Evolutionary conservation across 2,888 invertebrate genomes (phyloP).

Genomic region (Hydroisotoma schaefferi): DNA sequence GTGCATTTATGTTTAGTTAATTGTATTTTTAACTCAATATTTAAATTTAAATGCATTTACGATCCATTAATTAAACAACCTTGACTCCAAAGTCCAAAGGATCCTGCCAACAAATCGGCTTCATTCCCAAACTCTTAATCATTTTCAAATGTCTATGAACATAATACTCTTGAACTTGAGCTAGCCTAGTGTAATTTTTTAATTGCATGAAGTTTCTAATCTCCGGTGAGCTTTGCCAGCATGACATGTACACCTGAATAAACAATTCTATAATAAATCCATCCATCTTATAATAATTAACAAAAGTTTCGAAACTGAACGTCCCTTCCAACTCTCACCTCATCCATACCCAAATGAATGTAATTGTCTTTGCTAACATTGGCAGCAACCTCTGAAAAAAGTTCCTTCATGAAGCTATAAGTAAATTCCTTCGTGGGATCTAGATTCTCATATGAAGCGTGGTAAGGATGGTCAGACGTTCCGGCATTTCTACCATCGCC

Average conservation of each 20-base stretch:
- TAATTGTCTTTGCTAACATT: constrained; percentile 72
- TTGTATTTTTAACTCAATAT: not conserved
- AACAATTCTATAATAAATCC: not conserved
- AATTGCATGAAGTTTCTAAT: constrained; percentile 62
- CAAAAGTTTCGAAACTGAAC: not conserved
- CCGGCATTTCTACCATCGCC: constrained; percentile 53
- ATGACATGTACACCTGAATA: constrained; percentile 32
- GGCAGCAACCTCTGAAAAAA: constrained; percentile 65
- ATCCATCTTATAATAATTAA: not conserved
- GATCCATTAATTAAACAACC: constrained; percentile 15
- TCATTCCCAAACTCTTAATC: constrained; percentile 55
- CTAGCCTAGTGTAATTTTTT: constrained; percentile 57
- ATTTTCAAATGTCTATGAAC: constrained; percentile 61
- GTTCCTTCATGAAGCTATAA: constrained; percentile 64
- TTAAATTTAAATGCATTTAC: not conserved
- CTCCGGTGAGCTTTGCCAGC: constrained; percentile 62
- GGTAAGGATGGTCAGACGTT: constrained; percentile 50
- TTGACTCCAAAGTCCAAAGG: constrained; percentile 71
- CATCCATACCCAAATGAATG: constrained; percentile 75
- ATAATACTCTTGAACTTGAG: constrained; percentile 65
- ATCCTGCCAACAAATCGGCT: constrained; percentile 78
- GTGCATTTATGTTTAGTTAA: not conserved
- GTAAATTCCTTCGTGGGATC: constrained; percentile 67
- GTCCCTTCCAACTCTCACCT: not conserved
- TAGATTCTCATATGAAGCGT: constrained; percentile 70